Base-by-base conservation (phyloP, 2,113 vertebrate species). In the Xiphias gladius region DNA sequence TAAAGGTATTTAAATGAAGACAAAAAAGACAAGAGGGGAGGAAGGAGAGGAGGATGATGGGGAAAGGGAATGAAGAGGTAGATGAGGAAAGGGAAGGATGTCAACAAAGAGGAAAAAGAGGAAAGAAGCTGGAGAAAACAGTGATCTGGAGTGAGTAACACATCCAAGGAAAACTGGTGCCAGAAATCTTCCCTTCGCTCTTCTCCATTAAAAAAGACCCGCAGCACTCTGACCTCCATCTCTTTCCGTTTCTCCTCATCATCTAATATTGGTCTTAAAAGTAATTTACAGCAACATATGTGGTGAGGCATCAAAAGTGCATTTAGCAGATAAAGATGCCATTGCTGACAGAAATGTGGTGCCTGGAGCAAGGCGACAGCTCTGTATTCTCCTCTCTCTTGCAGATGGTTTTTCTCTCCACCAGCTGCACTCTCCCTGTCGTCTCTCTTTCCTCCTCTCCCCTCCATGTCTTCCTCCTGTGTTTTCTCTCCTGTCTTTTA, bases 271-370 rank as follows among this genome's bases (percentile, higher is more conserved):
- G 73, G 48, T 86, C 77, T 88, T 94, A 92, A 92, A 93, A 88
- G 79, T 91, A 91, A 93, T 93, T 93, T 92, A 91, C 88, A 71
- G 90, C 82, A 82, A 81, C 93, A 90, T 93, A 93, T 82, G 91
- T 92, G 87, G 86, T 19, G 20, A 75, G 79, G 86, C 86, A 93
- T 94, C 93, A 94, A 91, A 94, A 94, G 90, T 92, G 90, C 89
- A 94, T 94, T 93, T 90, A 89, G 89, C 87, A 88, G 90, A 93
- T 92, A 89, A 93, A 93, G 92, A 91, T 90, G 90, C 85, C 86
- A 89, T 62, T 43, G 62, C 84, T 86, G 91, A 85, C 88, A 91
- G 90, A 92, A 93, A 82, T 89, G 92, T 86, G 85, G 88, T 26
- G 90, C 90, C 83, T 79, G 86, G 84, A 91, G 84, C 83, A 77